These are phyloP conservation scores for Paragorgia papillata DNA, from an alignment of 92 coral and sea anemone genomes.

Conservation along the genomic window DNA sequence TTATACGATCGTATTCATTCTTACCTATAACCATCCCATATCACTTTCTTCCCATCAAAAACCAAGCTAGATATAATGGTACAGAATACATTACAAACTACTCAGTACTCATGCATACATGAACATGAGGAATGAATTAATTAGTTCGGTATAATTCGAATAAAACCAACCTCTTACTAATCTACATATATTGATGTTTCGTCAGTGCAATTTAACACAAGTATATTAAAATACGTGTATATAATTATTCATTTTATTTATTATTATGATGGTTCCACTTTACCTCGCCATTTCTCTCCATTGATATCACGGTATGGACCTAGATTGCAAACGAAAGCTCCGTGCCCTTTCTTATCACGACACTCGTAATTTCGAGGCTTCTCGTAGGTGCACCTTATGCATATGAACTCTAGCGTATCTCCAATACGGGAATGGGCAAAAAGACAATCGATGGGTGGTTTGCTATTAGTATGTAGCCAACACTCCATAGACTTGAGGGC, in stretches of 20 bases:
- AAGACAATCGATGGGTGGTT: slow-evolving; percentile 90
- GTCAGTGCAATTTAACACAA: background rate
- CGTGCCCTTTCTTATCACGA: slow-evolving; percentile 84
- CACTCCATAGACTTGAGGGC: slow-evolving; percentile 98
- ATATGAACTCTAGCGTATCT: slow-evolving; percentile 94
- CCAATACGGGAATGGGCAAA: slow-evolving; percentile 99
- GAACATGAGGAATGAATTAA: too few relatives aligned
- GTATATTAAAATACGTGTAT: background rate
- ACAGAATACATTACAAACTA: too few relatives aligned
- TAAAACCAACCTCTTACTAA: too few relatives aligned
- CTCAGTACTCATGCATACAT: too few relatives aligned
- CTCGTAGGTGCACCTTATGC: slow-evolving; percentile 92
- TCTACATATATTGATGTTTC: background rate
- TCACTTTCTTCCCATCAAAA: background rate
- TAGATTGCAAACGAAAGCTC: slow-evolving; percentile 83
- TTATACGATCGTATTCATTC: slow-evolving; percentile 5
- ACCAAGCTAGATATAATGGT: too few relatives aligned
- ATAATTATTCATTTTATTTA: background rate
- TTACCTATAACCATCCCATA: slow-evolving; percentile 20
- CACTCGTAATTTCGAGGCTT: slow-evolving; percentile 79
- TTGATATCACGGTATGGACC: slow-evolving; percentile 87
- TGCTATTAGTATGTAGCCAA: slow-evolving; percentile 80
- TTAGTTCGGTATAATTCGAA: too few relatives aligned
- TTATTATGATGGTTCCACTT: slow-evolving; percentile 27
- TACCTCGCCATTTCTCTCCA: slow-evolving; percentile 81